Evolutionary conservation across 2,888 invertebrate species (phyloP).

Genomic region (Noctua pronuba): DNA sequence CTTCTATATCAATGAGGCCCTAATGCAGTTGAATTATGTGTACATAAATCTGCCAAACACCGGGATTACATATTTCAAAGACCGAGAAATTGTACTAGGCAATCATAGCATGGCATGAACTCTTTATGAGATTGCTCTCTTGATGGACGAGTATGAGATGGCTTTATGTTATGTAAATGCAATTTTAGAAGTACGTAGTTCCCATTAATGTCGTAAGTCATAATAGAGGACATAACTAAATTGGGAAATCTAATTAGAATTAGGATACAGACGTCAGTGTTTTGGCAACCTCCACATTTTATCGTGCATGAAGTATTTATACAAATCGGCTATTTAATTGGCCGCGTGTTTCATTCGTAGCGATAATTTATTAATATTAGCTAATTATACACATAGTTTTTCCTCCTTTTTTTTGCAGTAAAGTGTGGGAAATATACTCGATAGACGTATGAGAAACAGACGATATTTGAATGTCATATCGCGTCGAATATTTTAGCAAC

Average conservation of each 20-base stretch:
- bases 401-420: constrained; percentile 7
- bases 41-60: neutral
- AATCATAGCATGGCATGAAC: constrained; percentile 16
- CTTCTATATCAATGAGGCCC: neutral
- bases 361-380: constrained; percentile 11
- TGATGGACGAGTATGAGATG: constrained; percentile 2
- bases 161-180: constrained; percentile 1
- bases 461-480: neutral
- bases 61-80: constrained; percentile 1
- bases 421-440: constrained; percentile 1
- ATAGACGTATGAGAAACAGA: neutral
- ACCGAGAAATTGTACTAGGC: constrained; percentile 27
- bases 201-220: constrained; percentile 8
- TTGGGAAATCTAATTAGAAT: constrained; percentile 44
- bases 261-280: constrained; percentile 41
- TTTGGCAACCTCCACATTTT: constrained; percentile 52
- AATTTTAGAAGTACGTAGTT: neutral
- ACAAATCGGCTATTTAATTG: constrained; percentile 33
- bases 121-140: constrained; percentile 22
- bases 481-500: constrained; percentile 1
- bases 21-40: neutral
- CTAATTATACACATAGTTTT: constrained; percentile 36
- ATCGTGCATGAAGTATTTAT: constrained; percentile 39
- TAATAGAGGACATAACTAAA: constrained; percentile 28
- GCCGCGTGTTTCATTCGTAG: constrained; percentile 7